Conservation (phyloP, 2,888 invertebrate genomes). For the Lycia hirtaria region DNA sequence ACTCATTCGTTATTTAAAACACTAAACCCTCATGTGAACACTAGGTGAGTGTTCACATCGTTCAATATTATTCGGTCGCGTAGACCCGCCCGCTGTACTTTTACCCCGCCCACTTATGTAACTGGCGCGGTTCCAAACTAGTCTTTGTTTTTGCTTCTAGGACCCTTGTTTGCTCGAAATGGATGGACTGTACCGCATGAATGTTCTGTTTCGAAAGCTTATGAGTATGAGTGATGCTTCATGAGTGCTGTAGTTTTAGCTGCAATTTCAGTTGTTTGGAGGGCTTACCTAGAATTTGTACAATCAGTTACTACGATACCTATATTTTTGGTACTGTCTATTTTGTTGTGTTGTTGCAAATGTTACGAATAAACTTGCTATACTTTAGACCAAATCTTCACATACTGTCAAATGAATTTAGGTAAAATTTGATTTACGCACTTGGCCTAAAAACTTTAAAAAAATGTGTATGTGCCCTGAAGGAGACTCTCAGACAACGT, state of each 20-base stretch:
- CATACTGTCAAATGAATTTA: no score
- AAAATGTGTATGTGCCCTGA: no score
- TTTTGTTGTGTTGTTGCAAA: no score
- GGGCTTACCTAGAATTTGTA: not conserved
- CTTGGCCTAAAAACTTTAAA: no score
- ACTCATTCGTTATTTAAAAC: no score
- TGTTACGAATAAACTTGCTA: no score
- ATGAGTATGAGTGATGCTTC: constrained; percentile 2
- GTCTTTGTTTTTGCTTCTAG: constrained; percentile 32
- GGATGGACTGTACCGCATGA: constrained; percentile 22
- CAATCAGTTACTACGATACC: not conserved
- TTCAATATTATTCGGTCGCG: constrained; percentile 1
- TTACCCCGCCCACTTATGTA: constrained; percentile 25
- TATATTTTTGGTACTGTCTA: no score
- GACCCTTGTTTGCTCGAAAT: constrained; percentile 26
- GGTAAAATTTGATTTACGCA: no score
- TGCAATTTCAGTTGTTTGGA: not conserved
- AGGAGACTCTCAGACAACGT: no score
- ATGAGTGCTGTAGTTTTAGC: not conserved
- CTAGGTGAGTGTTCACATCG: not conserved
- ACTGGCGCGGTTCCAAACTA: constrained; percentile 35
- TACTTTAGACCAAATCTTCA: no score
- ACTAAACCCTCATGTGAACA: no score
- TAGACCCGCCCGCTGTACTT: constrained; percentile 16
- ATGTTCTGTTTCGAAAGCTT: constrained; percentile 12